phyloP scores from a whole-genome alignment of 2,113 vertebrate species.

The Athene cunicularia region DNA sequence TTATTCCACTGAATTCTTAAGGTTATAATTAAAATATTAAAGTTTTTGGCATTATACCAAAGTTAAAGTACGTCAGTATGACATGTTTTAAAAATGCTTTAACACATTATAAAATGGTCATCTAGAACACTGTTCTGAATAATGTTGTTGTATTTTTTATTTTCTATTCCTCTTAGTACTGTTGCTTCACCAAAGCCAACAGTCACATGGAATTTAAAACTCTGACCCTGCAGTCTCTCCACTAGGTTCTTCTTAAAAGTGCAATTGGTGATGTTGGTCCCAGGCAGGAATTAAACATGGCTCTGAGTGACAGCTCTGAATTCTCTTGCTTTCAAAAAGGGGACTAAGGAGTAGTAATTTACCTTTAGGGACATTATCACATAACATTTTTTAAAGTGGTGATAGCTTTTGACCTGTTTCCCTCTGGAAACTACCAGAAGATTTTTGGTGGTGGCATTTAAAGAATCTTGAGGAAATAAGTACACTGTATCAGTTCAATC shows the following conservation, averaged over 20 bases:
- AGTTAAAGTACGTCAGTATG: slow-evolving; percentile 69
- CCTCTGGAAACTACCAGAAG: background rate
- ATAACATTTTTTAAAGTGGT: background rate
- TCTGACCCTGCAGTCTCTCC: background rate
- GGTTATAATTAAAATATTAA: background rate
- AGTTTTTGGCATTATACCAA: slow-evolving; percentile 70
- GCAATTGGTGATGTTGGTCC: background rate
- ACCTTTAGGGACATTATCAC: background rate
- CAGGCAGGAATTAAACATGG: background rate
- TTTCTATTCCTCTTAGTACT: background rate
- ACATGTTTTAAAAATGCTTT: slow-evolving; percentile 36
- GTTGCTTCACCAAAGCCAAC: background rate
- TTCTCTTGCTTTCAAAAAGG: background rate
- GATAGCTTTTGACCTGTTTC: background rate
- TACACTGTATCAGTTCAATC: background rate
- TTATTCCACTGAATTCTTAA: slow-evolving; percentile 9
- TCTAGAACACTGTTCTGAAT: background rate
- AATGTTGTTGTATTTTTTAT: background rate
- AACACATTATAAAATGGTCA: background rate
- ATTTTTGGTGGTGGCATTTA: background rate
- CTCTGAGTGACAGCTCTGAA: background rate
- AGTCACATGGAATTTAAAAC: background rate
- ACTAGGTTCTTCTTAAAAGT: background rate
- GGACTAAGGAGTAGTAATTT: background rate
- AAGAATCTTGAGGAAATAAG: background rate